These are phyloP conservation scores for Clinocottus analis DNA, from an alignment of 2,113 vertebrate species.

Conservation along the genomic window DNA sequence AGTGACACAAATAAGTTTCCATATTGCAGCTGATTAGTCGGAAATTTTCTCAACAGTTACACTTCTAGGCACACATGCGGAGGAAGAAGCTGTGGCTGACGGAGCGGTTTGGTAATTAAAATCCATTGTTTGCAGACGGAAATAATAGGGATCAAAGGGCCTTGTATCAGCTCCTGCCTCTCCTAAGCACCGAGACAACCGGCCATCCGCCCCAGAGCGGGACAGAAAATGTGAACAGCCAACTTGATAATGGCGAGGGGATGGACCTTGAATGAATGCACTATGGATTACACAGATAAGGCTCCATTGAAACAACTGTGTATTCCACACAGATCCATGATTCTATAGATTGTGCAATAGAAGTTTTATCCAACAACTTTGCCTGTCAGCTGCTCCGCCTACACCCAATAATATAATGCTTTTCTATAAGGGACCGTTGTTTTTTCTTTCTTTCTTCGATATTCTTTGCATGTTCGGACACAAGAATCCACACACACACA, in stretches of 20 bases:
- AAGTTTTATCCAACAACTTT: constrained; percentile 19
- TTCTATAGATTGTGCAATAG: constrained; percentile 28
- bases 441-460: constrained; percentile 42
- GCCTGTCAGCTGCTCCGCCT: constrained; percentile 13
- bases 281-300: constrained; percentile 56
- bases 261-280: constrained; percentile 42
- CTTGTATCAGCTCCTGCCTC: constrained; percentile 71
- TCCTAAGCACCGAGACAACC: constrained; percentile 68
- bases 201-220: constrained; percentile 61
- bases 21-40: constrained; percentile 53
- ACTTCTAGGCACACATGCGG: constrained; percentile 49
- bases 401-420: constrained; percentile 9
- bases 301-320: constrained; percentile 34
- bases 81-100: constrained; percentile 47
- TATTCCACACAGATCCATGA: constrained; percentile 40
- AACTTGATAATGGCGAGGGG: constrained; percentile 52
- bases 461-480: constrained; percentile 23
- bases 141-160: constrained; percentile 74
- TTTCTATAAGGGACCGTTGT: not conserved
- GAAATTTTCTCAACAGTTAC: constrained; percentile 46
- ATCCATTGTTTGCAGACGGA: constrained; percentile 71
- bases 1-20: constrained; percentile 59
- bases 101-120: constrained; percentile 69
- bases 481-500: constrained; percentile 1
- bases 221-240: constrained; percentile 60